Evolutionary conservation across 2,113 vertebrate genomes (phyloP).

Genomic region (Silurus glanis): DNA sequence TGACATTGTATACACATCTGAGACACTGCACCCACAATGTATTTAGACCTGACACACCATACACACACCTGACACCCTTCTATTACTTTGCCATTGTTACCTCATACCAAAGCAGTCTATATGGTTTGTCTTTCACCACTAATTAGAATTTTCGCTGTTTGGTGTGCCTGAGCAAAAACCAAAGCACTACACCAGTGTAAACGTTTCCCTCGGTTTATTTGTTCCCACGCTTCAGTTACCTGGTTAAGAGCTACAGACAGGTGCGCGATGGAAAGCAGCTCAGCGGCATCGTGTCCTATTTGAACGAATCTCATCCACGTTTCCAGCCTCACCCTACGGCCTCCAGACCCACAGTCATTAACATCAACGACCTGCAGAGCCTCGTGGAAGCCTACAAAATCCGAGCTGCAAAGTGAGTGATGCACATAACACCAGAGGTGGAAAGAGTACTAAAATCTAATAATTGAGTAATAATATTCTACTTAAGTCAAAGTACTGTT

Average conservation of each 20-base stretch:
- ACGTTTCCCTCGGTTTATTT: background rate
- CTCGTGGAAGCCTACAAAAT: slow-evolving; percentile 86
- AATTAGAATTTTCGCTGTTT: background rate
- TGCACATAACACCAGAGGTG: too few relatives aligned
- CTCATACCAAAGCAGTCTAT: background rate
- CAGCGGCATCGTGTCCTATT: slow-evolving; percentile 87
- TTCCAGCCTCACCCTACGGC: slow-evolving; percentile 85
- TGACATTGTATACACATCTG: too few relatives aligned
- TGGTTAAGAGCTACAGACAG: slow-evolving; percentile 90
- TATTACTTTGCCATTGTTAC: too few relatives aligned
- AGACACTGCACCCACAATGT: too few relatives aligned
- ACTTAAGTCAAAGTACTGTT: too few relatives aligned
- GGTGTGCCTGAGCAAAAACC: background rate
- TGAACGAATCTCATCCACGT: slow-evolving; percentile 79
- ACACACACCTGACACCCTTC: too few relatives aligned
- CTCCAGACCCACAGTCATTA: slow-evolving; percentile 67
- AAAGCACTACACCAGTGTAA: background rate
- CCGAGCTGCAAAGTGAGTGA: slow-evolving; percentile 83
- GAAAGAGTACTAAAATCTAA: too few relatives aligned
- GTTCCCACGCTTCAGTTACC: slow-evolving; percentile 73
- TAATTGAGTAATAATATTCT: too few relatives aligned
- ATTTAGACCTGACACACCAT: too few relatives aligned
- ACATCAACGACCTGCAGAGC: slow-evolving; percentile 77
- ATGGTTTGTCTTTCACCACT: background rate
- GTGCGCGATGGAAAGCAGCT: slow-evolving; percentile 81